Percentiles rank a stretch among this genome's conserved stretches.
Evolutionary conservation across 2,113 vertebrate genomes (phyloP).

Genomic region (Chrysemys picta): DNA sequence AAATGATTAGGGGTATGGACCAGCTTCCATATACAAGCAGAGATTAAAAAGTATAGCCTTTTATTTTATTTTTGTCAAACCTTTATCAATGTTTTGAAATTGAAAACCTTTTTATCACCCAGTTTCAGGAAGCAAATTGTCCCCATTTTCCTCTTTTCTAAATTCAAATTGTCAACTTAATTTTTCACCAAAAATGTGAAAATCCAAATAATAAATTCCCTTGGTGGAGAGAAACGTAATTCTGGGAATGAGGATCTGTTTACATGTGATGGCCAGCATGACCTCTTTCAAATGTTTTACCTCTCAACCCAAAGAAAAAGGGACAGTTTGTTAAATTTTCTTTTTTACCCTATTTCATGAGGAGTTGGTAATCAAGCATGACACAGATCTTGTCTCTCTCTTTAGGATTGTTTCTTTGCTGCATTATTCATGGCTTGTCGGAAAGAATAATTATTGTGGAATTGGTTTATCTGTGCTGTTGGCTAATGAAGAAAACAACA

Average conservation of each 20-base stretch:
- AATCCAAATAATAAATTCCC: background rate
- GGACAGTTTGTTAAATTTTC: accelerated
- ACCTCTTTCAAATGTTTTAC: background rate
- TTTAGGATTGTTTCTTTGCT: background rate
- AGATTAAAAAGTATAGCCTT: no score
- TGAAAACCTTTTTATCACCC: background rate
- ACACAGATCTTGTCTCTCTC: background rate
- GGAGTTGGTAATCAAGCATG: background rate
- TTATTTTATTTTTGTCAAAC: background rate
- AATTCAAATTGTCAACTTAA: background rate
- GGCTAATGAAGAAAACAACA: background rate
- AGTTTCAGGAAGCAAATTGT: background rate
- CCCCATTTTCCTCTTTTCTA: background rate
- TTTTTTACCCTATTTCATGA: background rate
- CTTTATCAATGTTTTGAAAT: background rate
- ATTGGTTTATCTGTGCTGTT: background rate
- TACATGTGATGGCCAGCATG: background rate
- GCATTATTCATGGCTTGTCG: background rate
- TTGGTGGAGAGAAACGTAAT: background rate
- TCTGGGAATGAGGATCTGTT: background rate
- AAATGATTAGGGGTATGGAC: no score
- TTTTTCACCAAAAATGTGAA: background rate
- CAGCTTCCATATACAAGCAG: background rate
- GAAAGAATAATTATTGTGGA: slow-evolving; percentile 6
- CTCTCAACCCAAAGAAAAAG: background rate